A percentile compares a stretch with the other conserved stretches of the same genome.
phyloP scores from a whole-genome alignment of 2,113 vertebrate genomes.

The Atherinomorus stipes region DNA sequence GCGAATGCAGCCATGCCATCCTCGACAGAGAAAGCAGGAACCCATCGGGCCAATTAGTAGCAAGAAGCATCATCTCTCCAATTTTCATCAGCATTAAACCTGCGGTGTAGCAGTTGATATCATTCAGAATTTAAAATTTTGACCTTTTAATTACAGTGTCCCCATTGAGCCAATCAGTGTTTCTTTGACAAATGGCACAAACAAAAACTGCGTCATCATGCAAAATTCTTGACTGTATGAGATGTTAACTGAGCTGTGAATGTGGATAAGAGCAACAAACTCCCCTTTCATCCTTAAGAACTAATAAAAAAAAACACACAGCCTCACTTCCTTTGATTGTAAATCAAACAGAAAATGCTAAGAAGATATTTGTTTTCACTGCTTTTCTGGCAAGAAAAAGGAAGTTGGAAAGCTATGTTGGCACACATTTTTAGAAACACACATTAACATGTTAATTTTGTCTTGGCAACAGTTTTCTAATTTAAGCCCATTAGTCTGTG shows the following conservation, averaged over 20 bases:
- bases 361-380: not conserved
- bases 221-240: constrained; percentile 18
- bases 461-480: not conserved
- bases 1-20: constrained; percentile 33
- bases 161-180: constrained; percentile 65
- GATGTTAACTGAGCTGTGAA: constrained; percentile 30
- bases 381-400: not conserved
- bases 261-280: constrained; percentile 1
- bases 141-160: constrained; percentile 68
- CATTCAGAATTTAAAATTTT: constrained; percentile 51
- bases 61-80: constrained; percentile 53
- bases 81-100: constrained; percentile 67
- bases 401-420: not conserved
- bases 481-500: constrained; percentile 6
- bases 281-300: not conserved
- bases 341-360: not conserved
- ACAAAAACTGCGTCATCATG: constrained; percentile 21
- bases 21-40: constrained; percentile 24
- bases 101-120: constrained; percentile 48
- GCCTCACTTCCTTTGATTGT: not conserved
- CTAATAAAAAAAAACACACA: not conserved
- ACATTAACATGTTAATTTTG: no score
- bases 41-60: constrained; percentile 52
- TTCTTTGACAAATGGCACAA: constrained; percentile 59
- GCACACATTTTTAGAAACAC: not conserved